Conservation (phyloP, 2,113 vertebrate species). For the Heptranchias perlo region DNA sequence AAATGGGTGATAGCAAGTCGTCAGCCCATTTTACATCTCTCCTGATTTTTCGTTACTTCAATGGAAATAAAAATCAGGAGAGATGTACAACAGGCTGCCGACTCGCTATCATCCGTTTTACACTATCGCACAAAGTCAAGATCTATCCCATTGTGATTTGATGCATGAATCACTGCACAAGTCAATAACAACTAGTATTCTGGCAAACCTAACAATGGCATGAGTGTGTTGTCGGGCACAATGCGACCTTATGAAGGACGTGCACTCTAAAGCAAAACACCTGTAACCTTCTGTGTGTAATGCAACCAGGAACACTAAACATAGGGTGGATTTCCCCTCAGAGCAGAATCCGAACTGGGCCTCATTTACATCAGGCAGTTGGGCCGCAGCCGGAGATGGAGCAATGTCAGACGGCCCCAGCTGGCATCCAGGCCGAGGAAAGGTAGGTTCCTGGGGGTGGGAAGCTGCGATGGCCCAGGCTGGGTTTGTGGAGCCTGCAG, state of each 20-base stretch:
- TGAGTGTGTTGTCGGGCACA: background rate
- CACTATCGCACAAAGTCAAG: background rate
- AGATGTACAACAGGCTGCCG: background rate
- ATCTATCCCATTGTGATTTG: background rate
- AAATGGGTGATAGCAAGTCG: background rate
- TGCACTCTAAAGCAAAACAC: background rate
- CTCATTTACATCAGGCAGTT: background rate
- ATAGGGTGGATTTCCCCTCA: too few relatives aligned
- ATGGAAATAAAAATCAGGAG: background rate
- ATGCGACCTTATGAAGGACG: background rate
- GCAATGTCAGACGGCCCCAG: background rate
- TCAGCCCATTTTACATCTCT: background rate
- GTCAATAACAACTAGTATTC: background rate
- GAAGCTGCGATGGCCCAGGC: background rate
- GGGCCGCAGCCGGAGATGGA: background rate
- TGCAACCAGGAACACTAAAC: background rate
- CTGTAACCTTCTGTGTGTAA: background rate
- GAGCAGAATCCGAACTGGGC: too few relatives aligned
- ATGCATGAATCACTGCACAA: background rate
- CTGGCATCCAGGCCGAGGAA: background rate
- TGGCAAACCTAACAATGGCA: background rate
- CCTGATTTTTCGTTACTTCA: background rate
- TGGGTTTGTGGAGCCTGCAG: background rate
- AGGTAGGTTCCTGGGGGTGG: background rate
- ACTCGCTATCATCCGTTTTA: background rate